phyloP scores from a whole-genome alignment of 2,113 vertebrate genomes.

The Tachuris rubrigastra region DNA sequence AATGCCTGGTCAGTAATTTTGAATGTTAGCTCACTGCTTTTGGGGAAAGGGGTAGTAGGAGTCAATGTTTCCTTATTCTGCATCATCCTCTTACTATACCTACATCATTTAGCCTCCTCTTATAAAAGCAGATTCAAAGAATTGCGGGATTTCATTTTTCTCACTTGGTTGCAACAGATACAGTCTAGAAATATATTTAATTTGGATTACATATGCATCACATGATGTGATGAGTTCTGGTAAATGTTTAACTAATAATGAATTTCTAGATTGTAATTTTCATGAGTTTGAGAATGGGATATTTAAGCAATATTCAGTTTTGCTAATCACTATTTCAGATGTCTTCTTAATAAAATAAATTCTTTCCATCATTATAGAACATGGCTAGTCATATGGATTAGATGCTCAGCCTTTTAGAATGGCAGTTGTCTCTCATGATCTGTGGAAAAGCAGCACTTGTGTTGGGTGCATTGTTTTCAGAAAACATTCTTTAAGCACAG shows the following conservation, averaged over 20 bases:
- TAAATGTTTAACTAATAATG: background rate
- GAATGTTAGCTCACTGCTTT: background rate
- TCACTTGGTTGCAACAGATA: background rate
- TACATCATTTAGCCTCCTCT: rapidly evolving
- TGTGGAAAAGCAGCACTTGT: background rate
- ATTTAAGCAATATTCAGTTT: background rate
- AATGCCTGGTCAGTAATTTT: background rate
- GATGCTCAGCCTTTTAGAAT: background rate
- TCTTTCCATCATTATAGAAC: background rate
- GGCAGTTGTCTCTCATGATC: background rate
- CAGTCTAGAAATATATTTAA: background rate
- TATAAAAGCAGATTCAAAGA: background rate
- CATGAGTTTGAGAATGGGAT: background rate
- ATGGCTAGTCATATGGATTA: background rate
- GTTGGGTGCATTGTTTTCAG: background rate
- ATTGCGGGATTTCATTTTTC: background rate
- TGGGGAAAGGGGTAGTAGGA: rapidly evolving
- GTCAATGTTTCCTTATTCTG: background rate
- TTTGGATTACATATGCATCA: background rate
- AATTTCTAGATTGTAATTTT: background rate
- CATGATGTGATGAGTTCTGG: background rate
- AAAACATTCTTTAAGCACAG: background rate
- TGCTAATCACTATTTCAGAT: background rate
- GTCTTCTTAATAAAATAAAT: background rate
- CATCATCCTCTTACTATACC: background rate